phyloP scores from a whole-genome alignment of 2,888 invertebrate species.

The Geophilus truncorum region DNA sequence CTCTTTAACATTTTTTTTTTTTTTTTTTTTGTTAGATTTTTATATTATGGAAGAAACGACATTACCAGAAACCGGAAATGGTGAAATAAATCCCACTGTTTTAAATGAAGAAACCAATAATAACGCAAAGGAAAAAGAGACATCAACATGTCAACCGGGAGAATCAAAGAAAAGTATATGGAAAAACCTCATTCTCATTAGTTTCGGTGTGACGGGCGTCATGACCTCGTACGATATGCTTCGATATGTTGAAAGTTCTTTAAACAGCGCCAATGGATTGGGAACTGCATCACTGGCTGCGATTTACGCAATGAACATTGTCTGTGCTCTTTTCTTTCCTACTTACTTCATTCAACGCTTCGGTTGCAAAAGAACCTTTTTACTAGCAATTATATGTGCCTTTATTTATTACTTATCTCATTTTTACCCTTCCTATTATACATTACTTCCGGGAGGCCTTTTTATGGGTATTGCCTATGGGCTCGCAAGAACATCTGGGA shows the following conservation, averaged over 20 bases:
- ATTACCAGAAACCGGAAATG: no score
- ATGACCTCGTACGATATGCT: constrained; percentile 39
- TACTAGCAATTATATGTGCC: constrained; percentile 81
- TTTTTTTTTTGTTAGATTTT: no score
- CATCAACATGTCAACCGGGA: neutral
- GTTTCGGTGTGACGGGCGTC: constrained; percentile 37
- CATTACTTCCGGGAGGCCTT: constrained; percentile 82
- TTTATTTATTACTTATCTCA: constrained; percentile 91
- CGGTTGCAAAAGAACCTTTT: constrained; percentile 88
- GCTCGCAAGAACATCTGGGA: constrained; percentile 32
- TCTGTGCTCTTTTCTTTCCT: constrained; percentile 93
- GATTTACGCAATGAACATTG: constrained; percentile 84
- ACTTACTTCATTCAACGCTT: constrained; percentile 85
- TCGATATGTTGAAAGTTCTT: constrained; percentile 61
- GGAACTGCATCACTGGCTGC: constrained; percentile 85
- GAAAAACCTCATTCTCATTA: constrained; percentile 38
- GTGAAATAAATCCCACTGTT: no score
- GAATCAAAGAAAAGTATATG: constrained; percentile 28
- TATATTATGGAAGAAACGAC: no score
- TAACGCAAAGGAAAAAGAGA: no score
- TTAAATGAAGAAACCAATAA: no score
- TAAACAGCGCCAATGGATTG: constrained; percentile 81
- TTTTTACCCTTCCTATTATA: constrained; percentile 73
- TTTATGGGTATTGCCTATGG: constrained; percentile 89
- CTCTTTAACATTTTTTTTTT: no score